Evolutionary conservation across 2,888 invertebrate genomes (phyloP).

Genomic region (Tetragonisca angustula): DNA sequence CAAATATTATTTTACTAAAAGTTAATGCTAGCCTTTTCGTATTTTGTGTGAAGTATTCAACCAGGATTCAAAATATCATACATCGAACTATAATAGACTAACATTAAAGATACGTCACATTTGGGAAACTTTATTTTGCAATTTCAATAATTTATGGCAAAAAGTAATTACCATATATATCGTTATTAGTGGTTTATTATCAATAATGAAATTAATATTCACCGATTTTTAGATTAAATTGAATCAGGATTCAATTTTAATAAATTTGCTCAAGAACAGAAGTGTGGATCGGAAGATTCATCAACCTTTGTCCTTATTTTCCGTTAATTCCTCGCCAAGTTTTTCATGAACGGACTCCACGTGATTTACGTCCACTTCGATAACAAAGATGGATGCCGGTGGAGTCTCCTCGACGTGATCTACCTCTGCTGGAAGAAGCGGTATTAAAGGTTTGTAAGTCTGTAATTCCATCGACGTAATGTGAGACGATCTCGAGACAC

Average conservation of each 20-base stretch:
- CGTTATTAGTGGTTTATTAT: constrained; percentile 9
- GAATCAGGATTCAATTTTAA: not conserved
- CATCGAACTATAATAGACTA: constrained; percentile 33
- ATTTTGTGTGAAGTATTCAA: constrained; percentile 38
- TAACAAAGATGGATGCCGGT: constrained; percentile 73
- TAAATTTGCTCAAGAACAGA: not conserved
- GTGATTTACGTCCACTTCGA: constrained; percentile 76
- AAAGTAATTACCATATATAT: not conserved
- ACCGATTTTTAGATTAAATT: constrained; percentile 10
- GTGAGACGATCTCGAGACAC: constrained; percentile 30
- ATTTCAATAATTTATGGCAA: not conserved
- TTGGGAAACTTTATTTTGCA: not conserved
- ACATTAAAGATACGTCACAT: constrained; percentile 19
- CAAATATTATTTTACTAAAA: constrained; percentile 25
- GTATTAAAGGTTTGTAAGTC: constrained; percentile 64
- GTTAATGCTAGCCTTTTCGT: constrained; percentile 1
- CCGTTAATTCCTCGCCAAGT: constrained; percentile 45
- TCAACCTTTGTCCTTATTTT: constrained; percentile 56
- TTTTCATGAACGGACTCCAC: constrained; percentile 41
- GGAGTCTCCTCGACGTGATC: constrained; percentile 52
- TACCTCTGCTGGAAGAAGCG: constrained; percentile 57
- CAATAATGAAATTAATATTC: not conserved
- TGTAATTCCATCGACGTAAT: constrained; percentile 67
- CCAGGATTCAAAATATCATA: constrained; percentile 37
- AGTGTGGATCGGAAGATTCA: not conserved